Base-by-base conservation (phyloP, 2,113 vertebrate genomes). In the Oreochromis aureus region DNA sequence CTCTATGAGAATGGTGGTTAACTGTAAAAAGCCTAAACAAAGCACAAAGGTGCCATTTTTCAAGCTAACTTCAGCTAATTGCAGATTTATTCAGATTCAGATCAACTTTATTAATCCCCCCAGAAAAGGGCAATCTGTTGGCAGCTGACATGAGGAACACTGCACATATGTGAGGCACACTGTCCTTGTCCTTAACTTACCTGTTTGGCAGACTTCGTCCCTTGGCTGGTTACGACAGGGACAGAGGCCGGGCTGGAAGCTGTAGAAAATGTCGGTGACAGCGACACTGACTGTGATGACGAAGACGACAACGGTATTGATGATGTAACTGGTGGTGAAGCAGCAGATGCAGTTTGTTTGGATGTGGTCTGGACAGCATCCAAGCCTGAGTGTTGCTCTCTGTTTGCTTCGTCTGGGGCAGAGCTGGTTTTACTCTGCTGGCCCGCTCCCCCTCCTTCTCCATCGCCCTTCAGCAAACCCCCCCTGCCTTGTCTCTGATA, bases 401-500 rank as follows among this genome's bases (percentile, higher is more conserved):
- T 90, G 89, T 80, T 89, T 36, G 87, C 61, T 30, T 93, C 91
- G 12, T 87, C 91, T 61, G 92, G 79, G 71, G 87, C 27, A 54
- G 91, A 87, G 82, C 84, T 91, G 82, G 66, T 85, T 93, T 91
- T 93, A 82, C 82, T 90, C 91, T 93, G 91, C 83, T 87, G 89
- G 86, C 81, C 90, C 5, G 61, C 89, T 84, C 87, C 73, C 73
- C 73, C 88, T 73, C 73, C 94, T 46, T 91, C 94, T 85, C 84
- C 93, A 69, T 93, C 90, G 27, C 87, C 93, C 91, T 82, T 91
- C 80, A 82, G 48, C 63, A 36, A 83, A 19, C 32, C 90, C 80
- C 91, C 95, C 86, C 94, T 91, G 87, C 92, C 89, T 71, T 95
- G 94, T 53, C 96, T 97, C 87, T 98, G 97, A 92, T 97, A 99